Conservation (phyloP, 2,113 vertebrate genomes). For the Psephotus haematonotus region DNA sequence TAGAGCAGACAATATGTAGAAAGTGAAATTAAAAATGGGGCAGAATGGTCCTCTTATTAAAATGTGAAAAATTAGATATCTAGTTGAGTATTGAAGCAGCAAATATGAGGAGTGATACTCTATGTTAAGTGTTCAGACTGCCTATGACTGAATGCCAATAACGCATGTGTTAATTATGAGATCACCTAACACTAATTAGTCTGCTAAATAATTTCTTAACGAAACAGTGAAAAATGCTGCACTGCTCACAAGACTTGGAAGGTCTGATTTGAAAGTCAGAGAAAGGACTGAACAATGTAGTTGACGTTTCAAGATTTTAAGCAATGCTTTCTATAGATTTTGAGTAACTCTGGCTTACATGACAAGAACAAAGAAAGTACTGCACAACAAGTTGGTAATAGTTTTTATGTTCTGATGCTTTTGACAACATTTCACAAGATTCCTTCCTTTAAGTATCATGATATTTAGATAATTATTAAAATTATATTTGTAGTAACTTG, state of each 20-base stretch:
- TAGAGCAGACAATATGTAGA: background rate
- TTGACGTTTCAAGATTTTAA: background rate
- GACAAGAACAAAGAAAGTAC: background rate
- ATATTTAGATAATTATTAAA: background rate
- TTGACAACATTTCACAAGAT: background rate
- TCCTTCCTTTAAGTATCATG: background rate
- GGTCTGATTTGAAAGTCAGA: background rate
- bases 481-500: background rate
- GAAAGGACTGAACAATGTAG: background rate
- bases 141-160: background rate
- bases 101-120: background rate
- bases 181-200: background rate
- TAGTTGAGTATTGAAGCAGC: background rate
- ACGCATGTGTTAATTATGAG: background rate
- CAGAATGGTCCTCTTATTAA: background rate
- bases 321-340: background rate
- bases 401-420: background rate
- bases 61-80: background rate
- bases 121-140: background rate
- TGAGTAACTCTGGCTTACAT: background rate
- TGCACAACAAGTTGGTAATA: background rate
- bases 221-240: background rate
- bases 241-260: background rate
- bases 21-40: background rate
- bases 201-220: background rate